Conservation (phyloP, 2,797 vertebrate species). For the Rhinichthys osculus region DNA sequence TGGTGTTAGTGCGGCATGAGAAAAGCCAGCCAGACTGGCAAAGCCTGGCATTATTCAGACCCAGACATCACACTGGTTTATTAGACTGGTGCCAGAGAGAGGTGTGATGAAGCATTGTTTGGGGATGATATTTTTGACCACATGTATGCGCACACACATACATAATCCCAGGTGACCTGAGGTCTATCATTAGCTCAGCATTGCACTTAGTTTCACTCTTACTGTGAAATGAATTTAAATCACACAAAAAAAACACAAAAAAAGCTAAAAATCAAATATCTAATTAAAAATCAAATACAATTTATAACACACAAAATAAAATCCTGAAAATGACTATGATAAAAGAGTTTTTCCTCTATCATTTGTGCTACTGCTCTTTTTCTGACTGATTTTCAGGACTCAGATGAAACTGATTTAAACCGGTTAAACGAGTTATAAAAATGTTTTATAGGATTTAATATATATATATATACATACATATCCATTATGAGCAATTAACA, state of each 20-base stretch:
- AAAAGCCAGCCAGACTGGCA: constrained; percentile 35
- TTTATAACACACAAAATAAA: neutral
- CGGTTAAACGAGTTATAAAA: neutral
- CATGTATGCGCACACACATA: neutral
- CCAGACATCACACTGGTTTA: constrained; percentile 49
- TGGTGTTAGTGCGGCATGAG: constrained; percentile 26
- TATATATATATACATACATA: too few species aligned
- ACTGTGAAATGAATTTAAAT: neutral
- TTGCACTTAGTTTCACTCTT: neutral
- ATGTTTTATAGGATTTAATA: neutral
- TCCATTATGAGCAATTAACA: neutral
- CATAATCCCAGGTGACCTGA: neutral
- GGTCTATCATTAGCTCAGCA: neutral
- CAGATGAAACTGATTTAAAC: neutral
- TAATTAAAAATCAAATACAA: too few species aligned
- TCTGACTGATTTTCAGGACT: neutral
- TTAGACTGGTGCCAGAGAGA: constrained; percentile 42
- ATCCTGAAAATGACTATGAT: neutral
- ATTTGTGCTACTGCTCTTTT: neutral
- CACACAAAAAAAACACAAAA: neutral
- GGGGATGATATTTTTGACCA: constrained; percentile 21
- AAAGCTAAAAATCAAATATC: neutral
- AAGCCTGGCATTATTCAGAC: constrained; percentile 30
- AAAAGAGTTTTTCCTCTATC: neutral
- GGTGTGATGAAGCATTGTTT: constrained; percentile 26